A percentile compares a stretch with the other conserved stretches of the same genome.
These are phyloP conservation scores for Holacanthus passer DNA, from an alignment of 2,113 vertebrate species.

Conservation along the genomic window DNA sequence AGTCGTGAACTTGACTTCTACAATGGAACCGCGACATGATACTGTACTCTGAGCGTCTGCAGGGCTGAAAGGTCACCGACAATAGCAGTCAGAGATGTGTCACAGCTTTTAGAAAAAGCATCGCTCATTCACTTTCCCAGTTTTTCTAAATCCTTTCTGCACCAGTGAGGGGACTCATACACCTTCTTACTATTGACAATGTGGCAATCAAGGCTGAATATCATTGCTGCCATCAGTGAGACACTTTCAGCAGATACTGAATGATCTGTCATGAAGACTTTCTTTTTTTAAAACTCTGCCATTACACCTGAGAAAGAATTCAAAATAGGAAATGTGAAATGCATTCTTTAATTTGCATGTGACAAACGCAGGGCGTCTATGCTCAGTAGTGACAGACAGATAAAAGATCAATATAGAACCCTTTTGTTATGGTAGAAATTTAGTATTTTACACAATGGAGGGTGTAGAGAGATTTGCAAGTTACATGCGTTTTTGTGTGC, in stretches of 20 bases:
- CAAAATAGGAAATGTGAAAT: not conserved
- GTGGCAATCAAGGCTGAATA: not conserved
- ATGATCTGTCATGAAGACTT: not conserved
- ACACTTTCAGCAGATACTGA: not conserved
- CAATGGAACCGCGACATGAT: too few relatives aligned
- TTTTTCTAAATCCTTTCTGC: not conserved
- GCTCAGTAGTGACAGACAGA: conserved; percentile 36
- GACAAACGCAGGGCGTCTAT: conserved; percentile 35
- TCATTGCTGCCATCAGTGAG: not conserved
- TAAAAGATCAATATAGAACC: too few relatives aligned
- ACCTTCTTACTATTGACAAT: not conserved
- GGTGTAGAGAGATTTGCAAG: not conserved
- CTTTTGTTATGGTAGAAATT: not conserved
- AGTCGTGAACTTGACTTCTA: too few relatives aligned
- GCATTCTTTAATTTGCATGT: conserved; percentile 50
- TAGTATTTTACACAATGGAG: not conserved
- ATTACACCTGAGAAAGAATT: not conserved
- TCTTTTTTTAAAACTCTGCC: not conserved
- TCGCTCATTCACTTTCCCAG: not conserved
- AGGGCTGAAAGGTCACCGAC: not conserved
- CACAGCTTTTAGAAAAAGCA: not conserved
- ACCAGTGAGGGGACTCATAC: not conserved
- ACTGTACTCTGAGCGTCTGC: too few relatives aligned
- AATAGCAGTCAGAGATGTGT: not conserved
- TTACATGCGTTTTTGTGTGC: not conserved